Conservation (phyloP, 2,888 invertebrate species). For the Malthinus seriepunctatus region DNA sequence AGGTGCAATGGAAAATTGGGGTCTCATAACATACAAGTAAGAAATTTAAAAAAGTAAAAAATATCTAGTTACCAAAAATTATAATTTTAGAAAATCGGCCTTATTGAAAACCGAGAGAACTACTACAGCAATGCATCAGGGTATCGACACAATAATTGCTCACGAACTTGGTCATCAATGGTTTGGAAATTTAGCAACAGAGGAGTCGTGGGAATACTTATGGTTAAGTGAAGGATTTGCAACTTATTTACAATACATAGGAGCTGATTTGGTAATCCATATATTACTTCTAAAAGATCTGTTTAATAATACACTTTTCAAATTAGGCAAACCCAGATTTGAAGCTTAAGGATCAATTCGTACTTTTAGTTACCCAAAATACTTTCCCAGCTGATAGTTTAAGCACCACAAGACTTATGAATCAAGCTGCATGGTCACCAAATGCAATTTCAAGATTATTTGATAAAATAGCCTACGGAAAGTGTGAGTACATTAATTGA, state of each 20-base stretch:
- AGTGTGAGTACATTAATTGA: constrained; percentile 41
- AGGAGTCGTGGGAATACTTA: constrained; percentile 65
- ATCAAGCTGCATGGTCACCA: constrained; percentile 60
- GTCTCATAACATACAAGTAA: constrained; percentile 76
- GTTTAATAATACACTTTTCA: background rate
- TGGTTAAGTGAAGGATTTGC: constrained; percentile 77
- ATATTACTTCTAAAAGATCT: background rate
- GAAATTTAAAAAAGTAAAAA: background rate
- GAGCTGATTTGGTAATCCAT: constrained; percentile 42
- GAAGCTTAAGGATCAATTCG: constrained; percentile 13
- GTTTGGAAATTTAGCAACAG: constrained; percentile 70
- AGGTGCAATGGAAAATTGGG: constrained; percentile 87
- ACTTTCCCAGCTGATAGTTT: constrained; percentile 18
- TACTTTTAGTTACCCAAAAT: constrained; percentile 8
- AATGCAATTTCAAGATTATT: constrained; percentile 64
- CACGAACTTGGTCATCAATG: constrained; percentile 75
- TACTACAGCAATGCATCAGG: background rate
- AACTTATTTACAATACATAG: constrained; percentile 58
- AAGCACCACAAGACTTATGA: constrained; percentile 56
- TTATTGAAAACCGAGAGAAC: background rate
- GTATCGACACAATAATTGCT: constrained; percentile 53
- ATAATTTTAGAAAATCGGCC: background rate
- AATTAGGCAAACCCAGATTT: constrained; percentile 5
- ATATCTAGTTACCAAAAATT: background rate
- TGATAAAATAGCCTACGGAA: constrained; percentile 68